Percentiles rank a stretch among this genome's conserved stretches.
Evolutionary conservation across 2,113 vertebrate genomes (phyloP).

Genomic region (Chaenocephalus aceratus): DNA sequence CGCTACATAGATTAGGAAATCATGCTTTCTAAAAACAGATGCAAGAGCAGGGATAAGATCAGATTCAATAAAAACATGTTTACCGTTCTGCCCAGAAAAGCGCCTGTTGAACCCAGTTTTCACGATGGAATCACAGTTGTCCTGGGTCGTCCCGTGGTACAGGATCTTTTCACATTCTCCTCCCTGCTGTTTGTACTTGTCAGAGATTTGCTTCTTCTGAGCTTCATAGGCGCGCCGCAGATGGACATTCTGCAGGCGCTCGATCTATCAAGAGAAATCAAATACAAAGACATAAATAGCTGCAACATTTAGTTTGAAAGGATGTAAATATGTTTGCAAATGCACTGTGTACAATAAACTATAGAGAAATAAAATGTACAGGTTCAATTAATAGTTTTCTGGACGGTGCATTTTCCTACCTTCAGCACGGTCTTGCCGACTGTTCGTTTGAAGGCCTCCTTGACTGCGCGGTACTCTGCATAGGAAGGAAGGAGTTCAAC

Average conservation of each 20-base stretch:
- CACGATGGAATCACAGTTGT: constrained; percentile 53
- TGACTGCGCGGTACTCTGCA: constrained; percentile 63
- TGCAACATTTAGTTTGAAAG: not conserved
- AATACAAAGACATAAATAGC: not conserved
- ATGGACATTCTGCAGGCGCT: constrained; percentile 66
- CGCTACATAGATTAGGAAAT: too few relatives aligned
- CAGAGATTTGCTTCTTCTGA: constrained; percentile 37
- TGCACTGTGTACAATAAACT: too few relatives aligned
- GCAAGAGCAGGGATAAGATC: too few relatives aligned
- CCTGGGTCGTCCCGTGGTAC: constrained; percentile 64
- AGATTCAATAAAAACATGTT: not conserved
- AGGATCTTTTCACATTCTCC: constrained; percentile 55
- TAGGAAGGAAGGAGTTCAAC: constrained; percentile 36
- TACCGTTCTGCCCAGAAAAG: constrained; percentile 79
- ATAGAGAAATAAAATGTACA: too few relatives aligned
- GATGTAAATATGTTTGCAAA: not conserved
- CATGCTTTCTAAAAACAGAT: too few relatives aligned
- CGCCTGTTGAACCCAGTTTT: constrained; percentile 71
- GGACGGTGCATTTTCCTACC: constrained; percentile 26
- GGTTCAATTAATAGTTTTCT: too few relatives aligned
- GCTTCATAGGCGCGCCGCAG: constrained; percentile 54
- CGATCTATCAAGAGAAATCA: constrained; percentile 43
- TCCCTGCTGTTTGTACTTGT: constrained; percentile 19
- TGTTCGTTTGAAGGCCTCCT: constrained; percentile 62
- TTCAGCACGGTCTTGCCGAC: constrained; percentile 44